Percentiles rank a stretch among this genome's conserved stretches.
These are phyloP conservation scores for Ophioninae sp. DNA, from an alignment of 2,888 invertebrate genomes.

Conservation along the genomic window DNA sequence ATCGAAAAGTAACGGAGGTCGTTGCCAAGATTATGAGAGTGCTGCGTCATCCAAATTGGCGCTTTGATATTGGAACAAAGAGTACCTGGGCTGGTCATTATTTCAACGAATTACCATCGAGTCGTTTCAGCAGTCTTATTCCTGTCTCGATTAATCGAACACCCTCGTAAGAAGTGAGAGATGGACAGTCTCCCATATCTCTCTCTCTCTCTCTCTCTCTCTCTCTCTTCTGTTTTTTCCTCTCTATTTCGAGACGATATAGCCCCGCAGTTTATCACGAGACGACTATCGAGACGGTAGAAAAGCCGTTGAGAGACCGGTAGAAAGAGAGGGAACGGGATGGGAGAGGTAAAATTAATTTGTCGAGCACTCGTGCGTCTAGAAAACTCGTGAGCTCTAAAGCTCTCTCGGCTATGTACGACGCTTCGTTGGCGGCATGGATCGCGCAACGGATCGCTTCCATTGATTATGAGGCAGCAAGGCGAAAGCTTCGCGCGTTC, in stretches of 20 bases:
- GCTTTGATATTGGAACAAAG: neutral
- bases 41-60: neutral
- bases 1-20: neutral
- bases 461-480: slow-evolving; percentile 76
- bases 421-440: slow-evolving; percentile 56
- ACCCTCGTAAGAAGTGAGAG: neutral
- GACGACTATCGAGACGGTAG: slow-evolving; percentile 7
- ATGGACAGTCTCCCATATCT: neutral
- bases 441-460: slow-evolving; percentile 70
- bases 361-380: slow-evolving; percentile 68
- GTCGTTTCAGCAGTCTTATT: slow-evolving; percentile 7
- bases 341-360: slow-evolving; percentile 70
- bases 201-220: neutral
- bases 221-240: neutral
- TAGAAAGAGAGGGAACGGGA: slow-evolving; percentile 25
- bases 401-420: slow-evolving; percentile 36
- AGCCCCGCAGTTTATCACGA: slow-evolving; percentile 14
- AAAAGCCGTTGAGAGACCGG: slow-evolving; percentile 10
- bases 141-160: slow-evolving; percentile 20
- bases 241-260: slow-evolving; percentile 25
- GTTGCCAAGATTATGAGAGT: neutral
- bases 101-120: slow-evolving; percentile 18
- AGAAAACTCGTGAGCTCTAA: slow-evolving; percentile 54
- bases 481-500: slow-evolving; percentile 50
- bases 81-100: neutral